These are phyloP conservation scores for Geothlypis trichas DNA, from an alignment of 2,113 vertebrate genomes.

Conservation along the genomic window DNA sequence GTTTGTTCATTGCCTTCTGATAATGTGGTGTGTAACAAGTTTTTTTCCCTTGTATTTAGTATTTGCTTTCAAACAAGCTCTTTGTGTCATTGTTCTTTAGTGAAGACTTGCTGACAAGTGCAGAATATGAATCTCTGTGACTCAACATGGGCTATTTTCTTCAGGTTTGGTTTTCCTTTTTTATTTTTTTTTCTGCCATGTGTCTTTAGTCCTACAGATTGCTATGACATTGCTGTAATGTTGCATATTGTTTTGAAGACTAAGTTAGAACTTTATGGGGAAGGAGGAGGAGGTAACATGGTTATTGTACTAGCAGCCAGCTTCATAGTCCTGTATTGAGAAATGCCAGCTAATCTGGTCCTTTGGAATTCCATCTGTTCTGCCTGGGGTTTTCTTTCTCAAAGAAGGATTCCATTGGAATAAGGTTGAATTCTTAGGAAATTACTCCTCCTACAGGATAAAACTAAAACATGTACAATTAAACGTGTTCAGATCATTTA, in stretches of 20 bases:
- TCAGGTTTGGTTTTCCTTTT: not conserved
- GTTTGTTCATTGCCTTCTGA: not conserved
- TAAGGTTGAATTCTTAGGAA: slow-evolving; percentile 2
- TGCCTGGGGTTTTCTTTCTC: not conserved
- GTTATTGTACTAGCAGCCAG: not conserved
- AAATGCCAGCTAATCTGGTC: not conserved
- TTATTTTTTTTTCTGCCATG: fast-evolving
- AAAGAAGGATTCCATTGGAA: slow-evolving; percentile 2
- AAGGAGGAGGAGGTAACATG: not conserved
- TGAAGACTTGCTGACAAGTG: not conserved
- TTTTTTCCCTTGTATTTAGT: not conserved
- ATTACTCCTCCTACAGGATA: slow-evolving; percentile 53
- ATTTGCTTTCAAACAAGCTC: not conserved
- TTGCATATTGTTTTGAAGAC: not conserved
- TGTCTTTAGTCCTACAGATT: not conserved
- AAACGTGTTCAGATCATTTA: not conserved
- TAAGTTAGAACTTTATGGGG: not conserved
- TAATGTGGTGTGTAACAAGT: not conserved
- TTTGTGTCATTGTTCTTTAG: not conserved
- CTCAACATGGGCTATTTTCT: not conserved
- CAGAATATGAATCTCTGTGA: not conserved
- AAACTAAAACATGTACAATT: not conserved
- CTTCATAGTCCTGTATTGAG: not conserved
- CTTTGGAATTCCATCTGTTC: not conserved
- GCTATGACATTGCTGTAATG: not conserved